phyloP scores from a whole-genome alignment of 2,888 invertebrate species.

The Eledone cirrhosa region DNA sequence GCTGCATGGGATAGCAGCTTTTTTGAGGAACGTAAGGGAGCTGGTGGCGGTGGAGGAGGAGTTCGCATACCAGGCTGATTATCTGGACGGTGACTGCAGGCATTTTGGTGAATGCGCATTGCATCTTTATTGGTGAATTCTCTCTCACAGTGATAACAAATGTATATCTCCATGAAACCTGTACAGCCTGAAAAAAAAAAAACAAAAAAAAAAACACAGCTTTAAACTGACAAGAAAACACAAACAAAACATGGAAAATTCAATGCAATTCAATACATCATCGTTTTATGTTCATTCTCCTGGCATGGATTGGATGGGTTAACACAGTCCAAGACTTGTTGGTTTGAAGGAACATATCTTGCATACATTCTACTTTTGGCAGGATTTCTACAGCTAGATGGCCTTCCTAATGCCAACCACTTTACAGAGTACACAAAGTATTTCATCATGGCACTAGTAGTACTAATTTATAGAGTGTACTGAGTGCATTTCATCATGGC shows the following conservation, averaged over 20 bases:
- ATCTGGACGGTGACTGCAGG: conserved; percentile 47
- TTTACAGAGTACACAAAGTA: too few relatives aligned
- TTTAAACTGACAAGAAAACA: neutral
- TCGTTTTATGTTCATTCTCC: too few relatives aligned
- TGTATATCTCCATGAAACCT: conserved; percentile 52
- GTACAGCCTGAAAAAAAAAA: conserved; percentile 33
- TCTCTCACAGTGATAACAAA: conserved; percentile 60
- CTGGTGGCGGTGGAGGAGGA: conserved; percentile 29
- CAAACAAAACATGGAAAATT: neutral
- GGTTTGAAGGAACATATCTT: too few relatives aligned
- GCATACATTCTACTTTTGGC: too few relatives aligned
- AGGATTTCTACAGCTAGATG: too few relatives aligned
- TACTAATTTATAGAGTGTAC: too few relatives aligned
- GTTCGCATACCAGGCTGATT: conserved; percentile 37
- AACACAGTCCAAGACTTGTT: too few relatives aligned
- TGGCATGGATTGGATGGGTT: too few relatives aligned
- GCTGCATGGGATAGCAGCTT: conserved; percentile 26
- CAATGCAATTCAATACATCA: neutral
- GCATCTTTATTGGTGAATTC: conserved; percentile 50
- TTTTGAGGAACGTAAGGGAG: conserved; percentile 22
- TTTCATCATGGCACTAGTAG: too few relatives aligned
- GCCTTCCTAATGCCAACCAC: too few relatives aligned
- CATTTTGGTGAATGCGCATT: conserved; percentile 52
- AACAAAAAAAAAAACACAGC: neutral
- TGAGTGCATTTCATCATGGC: too few relatives aligned